Evolutionary conservation across 1,140 invertebrate genomes (phyloP).

Genomic region (Hesperophylax magnus): DNA sequence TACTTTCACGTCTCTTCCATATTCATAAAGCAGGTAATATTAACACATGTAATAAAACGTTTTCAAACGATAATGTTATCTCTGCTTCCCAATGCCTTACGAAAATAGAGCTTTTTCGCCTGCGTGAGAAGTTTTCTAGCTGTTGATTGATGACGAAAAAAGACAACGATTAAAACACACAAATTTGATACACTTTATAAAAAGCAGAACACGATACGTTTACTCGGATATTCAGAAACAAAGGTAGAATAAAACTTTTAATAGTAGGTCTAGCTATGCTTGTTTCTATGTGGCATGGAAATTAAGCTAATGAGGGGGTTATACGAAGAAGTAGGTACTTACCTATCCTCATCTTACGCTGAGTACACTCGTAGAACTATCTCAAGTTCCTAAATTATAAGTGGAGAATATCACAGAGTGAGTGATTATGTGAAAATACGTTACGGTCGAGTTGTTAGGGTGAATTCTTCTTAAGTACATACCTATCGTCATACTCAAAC

Average conservation of each 20-base stretch:
- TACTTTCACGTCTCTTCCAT: not conserved
- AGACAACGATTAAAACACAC: too few relatives aligned
- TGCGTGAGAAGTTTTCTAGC: not conserved
- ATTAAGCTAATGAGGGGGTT: slow-evolving; percentile 28
- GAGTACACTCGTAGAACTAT: slow-evolving; percentile 30
- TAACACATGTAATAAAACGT: slow-evolving; percentile 18
- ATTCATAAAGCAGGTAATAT: slow-evolving; percentile 31
- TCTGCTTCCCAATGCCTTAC: not conserved
- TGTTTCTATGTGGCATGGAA: not conserved
- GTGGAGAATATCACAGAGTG: slow-evolving; percentile 16
- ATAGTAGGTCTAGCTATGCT: not conserved
- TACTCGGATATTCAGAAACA: too few relatives aligned
- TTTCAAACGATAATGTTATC: slow-evolving; percentile 16
- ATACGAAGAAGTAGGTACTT: slow-evolving; percentile 30
- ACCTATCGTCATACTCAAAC: too few relatives aligned
- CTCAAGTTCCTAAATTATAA: slow-evolving; percentile 43
- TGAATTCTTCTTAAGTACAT: slow-evolving; percentile 11
- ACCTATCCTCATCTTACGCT: slow-evolving; percentile 13
- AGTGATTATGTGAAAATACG: slow-evolving; percentile 14
- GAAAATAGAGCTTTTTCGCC: not conserved
- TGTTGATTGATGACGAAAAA: not conserved
- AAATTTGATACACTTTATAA: too few relatives aligned
- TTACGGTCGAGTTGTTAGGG: slow-evolving; percentile 24
- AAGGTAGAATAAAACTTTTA: too few relatives aligned
- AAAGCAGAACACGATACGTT: too few relatives aligned